phyloP scores from a whole-genome alignment of 2,888 invertebrate species.

The Lycocerus yunnanus region DNA sequence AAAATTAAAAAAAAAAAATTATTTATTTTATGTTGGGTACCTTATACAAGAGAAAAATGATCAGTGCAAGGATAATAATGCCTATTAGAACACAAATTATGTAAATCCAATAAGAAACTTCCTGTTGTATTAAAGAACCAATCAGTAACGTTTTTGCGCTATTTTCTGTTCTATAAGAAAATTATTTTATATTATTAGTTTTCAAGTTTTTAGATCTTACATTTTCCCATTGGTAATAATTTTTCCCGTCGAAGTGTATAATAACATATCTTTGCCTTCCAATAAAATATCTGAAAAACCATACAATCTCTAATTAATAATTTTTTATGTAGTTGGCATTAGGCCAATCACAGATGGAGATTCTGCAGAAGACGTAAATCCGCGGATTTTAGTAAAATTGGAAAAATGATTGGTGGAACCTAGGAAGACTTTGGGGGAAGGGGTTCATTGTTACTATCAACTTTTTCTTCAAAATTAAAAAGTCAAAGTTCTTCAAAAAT shows the following conservation, averaged over 20 bases:
- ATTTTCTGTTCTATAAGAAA: conserved; percentile 14
- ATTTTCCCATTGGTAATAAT: not conserved
- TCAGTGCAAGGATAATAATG: conserved; percentile 47
- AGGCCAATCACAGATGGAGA: no score
- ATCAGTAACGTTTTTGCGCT: conserved; percentile 23
- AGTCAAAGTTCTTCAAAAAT: no score
- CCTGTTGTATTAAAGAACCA: conserved; percentile 15
- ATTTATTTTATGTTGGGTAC: conserved; percentile 42
- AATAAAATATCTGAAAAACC: conserved; percentile 47
- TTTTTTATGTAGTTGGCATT: not conserved
- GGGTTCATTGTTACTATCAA: no score
- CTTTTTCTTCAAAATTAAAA: no score
- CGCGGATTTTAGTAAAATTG: no score
- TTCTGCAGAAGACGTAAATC: no score
- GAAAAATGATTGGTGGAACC: no score
- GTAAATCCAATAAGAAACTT: conserved; percentile 52
- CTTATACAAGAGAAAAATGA: conserved; percentile 52
- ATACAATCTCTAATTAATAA: conserved; percentile 7
- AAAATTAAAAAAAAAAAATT: no score
- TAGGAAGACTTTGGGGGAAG: no score
- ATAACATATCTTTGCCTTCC: conserved; percentile 49
- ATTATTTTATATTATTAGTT: conserved; percentile 1
- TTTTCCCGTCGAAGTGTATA: conserved; percentile 33
- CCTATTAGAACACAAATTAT: conserved; percentile 51
- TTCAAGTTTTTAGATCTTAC: not conserved